Conservation (phyloP, 2,113 vertebrate genomes). For the Rhagologus leucostigma region DNA sequence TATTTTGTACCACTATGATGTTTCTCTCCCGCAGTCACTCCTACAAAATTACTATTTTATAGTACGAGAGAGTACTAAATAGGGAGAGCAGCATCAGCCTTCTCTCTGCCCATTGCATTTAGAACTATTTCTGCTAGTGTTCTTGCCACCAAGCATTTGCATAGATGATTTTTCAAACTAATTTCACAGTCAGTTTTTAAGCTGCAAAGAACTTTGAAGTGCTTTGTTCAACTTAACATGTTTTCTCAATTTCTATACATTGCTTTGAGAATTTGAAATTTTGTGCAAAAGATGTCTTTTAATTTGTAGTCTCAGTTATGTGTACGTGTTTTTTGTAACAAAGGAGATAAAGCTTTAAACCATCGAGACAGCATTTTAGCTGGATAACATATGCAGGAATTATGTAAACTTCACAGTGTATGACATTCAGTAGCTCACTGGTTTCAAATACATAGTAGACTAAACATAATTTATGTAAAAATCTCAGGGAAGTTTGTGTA, state of each 20-base stretch:
- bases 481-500: slow-evolving; percentile 64
- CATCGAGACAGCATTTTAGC: slow-evolving; percentile 47
- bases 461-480: slow-evolving; percentile 58
- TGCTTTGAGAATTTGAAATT: slow-evolving; percentile 39
- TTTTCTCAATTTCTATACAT: slow-evolving; percentile 1
- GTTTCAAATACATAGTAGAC: slow-evolving; percentile 38
- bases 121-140: neutral
- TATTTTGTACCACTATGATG: slow-evolving; percentile 28
- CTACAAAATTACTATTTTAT: neutral
- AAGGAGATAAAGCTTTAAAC: slow-evolving; percentile 44
- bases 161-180: slow-evolving; percentile 22
- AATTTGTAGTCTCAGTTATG: slow-evolving; percentile 16
- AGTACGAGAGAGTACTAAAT: neutral
- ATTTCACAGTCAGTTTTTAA: slow-evolving; percentile 15
- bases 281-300: slow-evolving; percentile 15
- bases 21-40: neutral
- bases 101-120: neutral
- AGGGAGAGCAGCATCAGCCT: neutral
- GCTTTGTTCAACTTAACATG: slow-evolving; percentile 6
- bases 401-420: slow-evolving; percentile 13
- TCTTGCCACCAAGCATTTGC: slow-evolving; percentile 41
- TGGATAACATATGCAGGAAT: slow-evolving; percentile 28
- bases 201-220: neutral
- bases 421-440: slow-evolving; percentile 21
- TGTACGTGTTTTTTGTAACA: neutral